phyloP scores from a whole-genome alignment of 2,113 vertebrate genomes.

The Archilochus colubris region DNA sequence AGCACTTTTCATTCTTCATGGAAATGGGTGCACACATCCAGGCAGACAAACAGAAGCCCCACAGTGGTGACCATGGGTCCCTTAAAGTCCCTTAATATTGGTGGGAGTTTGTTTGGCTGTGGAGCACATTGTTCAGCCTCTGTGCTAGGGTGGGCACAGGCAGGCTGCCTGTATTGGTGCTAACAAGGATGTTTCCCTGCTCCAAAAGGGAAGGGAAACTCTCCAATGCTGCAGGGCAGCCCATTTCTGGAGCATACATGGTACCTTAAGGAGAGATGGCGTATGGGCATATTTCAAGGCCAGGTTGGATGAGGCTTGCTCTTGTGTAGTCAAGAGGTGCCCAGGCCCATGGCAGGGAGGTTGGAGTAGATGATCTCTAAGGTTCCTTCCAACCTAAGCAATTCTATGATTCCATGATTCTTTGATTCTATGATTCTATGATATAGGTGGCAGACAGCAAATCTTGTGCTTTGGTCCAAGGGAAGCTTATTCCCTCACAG shows the following conservation, averaged over 20 bases:
- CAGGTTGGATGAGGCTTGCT: no score
- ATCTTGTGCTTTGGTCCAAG: background rate
- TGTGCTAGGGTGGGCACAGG: background rate
- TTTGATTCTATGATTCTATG: no score
- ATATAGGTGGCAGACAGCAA: background rate
- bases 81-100: no score
- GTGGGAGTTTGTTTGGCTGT: background rate
- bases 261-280: background rate
- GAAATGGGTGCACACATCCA: rapidly evolving
- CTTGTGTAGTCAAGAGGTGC: no score
- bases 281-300: background rate
- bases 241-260: background rate
- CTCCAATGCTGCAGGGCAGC: background rate
- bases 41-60: background rate
- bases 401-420: no score
- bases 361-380: no score
- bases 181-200: background rate
- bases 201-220: background rate
- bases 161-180: background rate
- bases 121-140: background rate
- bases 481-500: background rate
- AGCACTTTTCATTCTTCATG: background rate
- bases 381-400: no score
- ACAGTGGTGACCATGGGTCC: rapidly evolving
- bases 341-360: no score